Percentiles rank a stretch among this genome's conserved stretches.
Conservation (phyloP, 2,113 vertebrate species). For the Arvicanthis niloticus region DNA sequence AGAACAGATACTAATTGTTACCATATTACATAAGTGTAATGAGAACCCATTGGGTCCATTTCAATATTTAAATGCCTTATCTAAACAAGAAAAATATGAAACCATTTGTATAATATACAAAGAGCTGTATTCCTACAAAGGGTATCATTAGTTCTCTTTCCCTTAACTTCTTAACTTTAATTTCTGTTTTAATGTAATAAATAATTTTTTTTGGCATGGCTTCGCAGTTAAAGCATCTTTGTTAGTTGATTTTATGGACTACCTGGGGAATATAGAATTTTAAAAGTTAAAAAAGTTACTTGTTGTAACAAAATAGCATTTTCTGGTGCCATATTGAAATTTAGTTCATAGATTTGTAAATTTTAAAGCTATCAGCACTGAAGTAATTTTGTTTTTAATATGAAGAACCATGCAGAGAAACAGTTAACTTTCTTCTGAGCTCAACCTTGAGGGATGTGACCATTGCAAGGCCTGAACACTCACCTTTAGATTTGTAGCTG, state of each 20-base stretch:
- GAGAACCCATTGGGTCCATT: background rate
- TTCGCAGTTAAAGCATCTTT: background rate
- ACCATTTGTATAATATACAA: background rate
- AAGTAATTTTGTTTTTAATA: conserved; percentile 10
- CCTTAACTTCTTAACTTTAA: background rate
- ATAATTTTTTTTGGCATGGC: background rate
- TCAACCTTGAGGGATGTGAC: background rate
- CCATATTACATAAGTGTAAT: fast-evolving
- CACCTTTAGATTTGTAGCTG: fast-evolving
- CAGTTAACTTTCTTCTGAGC: fast-evolving
- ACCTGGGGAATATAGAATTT: background rate
- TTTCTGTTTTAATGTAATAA: background rate
- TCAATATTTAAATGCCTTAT: background rate
- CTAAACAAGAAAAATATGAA: background rate
- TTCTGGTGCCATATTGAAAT: conserved; percentile 32
- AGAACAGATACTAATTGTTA: background rate
- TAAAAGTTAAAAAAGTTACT: background rate
- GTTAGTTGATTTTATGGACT: conserved; percentile 17
- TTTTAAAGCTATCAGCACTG: background rate
- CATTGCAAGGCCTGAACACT: background rate
- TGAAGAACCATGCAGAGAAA: background rate
- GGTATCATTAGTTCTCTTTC: background rate
- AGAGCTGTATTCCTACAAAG: background rate
- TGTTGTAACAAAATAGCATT: conserved; percentile 43
- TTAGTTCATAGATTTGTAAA: conserved; percentile 38